Conservation (phyloP, 2,113 vertebrate species). For the Halcyon senegalensis region DNA sequence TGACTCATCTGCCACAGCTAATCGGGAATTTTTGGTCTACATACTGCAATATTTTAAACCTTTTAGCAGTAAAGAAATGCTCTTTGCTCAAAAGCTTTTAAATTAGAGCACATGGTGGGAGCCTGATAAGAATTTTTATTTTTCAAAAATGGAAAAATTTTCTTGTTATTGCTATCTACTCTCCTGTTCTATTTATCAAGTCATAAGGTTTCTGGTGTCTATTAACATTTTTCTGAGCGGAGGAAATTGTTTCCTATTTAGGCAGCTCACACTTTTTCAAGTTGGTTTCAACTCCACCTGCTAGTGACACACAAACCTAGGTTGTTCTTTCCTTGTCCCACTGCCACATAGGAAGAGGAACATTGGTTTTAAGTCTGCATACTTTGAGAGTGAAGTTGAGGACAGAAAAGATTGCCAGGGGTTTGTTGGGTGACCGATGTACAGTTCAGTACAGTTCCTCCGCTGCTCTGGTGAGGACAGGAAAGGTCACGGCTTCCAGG, state of each 20-base stretch:
- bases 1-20: conserved; percentile 45
- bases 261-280: background rate
- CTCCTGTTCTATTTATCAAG: conserved; percentile 38
- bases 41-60: conserved; percentile 37
- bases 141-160: conserved; percentile 26
- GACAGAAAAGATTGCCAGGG: background rate
- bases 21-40: conserved; percentile 49
- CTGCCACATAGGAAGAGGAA: background rate
- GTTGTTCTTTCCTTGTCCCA: background rate
- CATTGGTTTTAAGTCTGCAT: background rate
- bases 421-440: background rate
- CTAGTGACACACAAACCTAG: background rate
- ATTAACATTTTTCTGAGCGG: background rate
- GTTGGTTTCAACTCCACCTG: background rate
- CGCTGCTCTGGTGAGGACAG: background rate
- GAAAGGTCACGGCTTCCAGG: background rate
- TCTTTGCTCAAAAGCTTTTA: conserved; percentile 60
- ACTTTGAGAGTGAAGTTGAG: background rate
- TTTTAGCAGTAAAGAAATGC: conserved; percentile 41
- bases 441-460: background rate
- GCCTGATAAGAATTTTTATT: conserved; percentile 55
- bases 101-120: conserved; percentile 49
- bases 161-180: conserved; percentile 17
- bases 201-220: conserved; percentile 2
- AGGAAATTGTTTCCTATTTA: conserved; percentile 3